A percentile compares a stretch with the other conserved stretches of the same genome.
Evolutionary conservation across 2,888 invertebrate species (phyloP).

Genomic region (Cephus runcator): DNA sequence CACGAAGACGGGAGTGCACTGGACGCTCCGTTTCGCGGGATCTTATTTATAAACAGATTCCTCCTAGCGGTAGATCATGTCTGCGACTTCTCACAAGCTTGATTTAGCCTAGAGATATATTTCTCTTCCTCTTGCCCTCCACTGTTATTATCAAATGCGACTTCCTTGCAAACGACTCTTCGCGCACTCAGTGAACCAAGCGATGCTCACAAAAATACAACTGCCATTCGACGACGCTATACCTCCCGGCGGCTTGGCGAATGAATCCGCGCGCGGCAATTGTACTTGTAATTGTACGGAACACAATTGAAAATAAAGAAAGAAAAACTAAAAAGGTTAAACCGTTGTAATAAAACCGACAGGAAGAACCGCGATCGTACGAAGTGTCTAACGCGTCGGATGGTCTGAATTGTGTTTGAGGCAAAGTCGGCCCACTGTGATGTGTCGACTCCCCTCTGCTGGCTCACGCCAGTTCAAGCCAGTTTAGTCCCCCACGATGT

Average conservation of each 20-base stretch:
- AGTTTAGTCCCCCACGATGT: constrained; percentile 40
- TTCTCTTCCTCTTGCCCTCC: not conserved
- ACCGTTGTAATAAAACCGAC: not conserved
- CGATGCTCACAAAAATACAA: not conserved
- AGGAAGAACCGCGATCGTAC: not conserved
- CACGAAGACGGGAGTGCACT: not conserved
- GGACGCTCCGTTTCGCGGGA: constrained; percentile 11
- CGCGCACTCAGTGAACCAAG: not conserved
- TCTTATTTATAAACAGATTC: constrained; percentile 32
- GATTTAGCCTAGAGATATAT: not conserved
- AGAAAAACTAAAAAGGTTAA: not conserved
- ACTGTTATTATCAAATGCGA: not conserved
- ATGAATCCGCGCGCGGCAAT: not conserved
- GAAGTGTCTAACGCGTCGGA: constrained; percentile 3
- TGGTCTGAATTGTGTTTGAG: constrained; percentile 19
- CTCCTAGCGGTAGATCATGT: constrained; percentile 47
- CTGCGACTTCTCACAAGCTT: constrained; percentile 26
- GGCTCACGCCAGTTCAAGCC: constrained; percentile 57
- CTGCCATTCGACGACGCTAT: not conserved
- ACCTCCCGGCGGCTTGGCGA: not conserved
- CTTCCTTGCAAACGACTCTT: not conserved
- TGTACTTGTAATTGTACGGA: not conserved
- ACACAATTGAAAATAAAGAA: not conserved
- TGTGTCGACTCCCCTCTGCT: constrained; percentile 34
- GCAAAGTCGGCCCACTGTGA: not conserved